Base-by-base conservation (phyloP, 2,113 vertebrate species). In the Aegypius monachus region DNA sequence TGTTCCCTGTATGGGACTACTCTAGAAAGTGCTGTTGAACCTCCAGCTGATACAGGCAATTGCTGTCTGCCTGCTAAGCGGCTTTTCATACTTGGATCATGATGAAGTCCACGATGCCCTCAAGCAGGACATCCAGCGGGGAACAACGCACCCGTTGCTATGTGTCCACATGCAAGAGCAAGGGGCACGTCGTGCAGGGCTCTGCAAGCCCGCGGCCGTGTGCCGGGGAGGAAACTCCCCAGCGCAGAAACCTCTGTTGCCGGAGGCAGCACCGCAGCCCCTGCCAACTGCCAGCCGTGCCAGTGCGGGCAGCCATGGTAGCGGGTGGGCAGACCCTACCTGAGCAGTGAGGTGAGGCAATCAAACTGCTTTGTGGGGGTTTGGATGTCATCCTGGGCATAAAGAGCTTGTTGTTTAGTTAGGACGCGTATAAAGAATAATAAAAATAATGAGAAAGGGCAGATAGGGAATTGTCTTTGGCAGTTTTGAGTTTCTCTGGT, bases 101-200 rank as follows among this genome's bases (percentile, higher is more conserved):
- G 61, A 22, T 78, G 42, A 77, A 56, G n/a, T 32, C 38, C 7
- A 1, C 2, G 52, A 27, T 86, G n/a, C 21, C 32, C n/a, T 88
- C 26, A 34, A 36, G 38, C 59, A 45, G 80, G 16, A 72, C 10
- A 29, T n/a, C 29, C 18, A 11, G 15, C 1, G 2, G 15, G 31
- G 23, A 84, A 1, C 11, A 56, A 73, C 65, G 17, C 9, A 53
- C 40, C 11, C 12, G 3, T 11, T 1, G 2, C 32, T 6, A 6
- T 11, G 13, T 31, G 18, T 56, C 20, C 12, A 7, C 3, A 2
- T 21, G 26, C 11, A 34, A 34, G 63, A 84, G 22, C 31, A 34
- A 63, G 16, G 6, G 21, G 4, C 11, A 20, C 0, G 0, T 5
- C 11, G 12, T 58, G 58, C 1, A 1, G 55, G 22, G 19, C 31